Conservation (phyloP, 1,140 invertebrate species). For the Lordiphosa clarofinis region DNA sequence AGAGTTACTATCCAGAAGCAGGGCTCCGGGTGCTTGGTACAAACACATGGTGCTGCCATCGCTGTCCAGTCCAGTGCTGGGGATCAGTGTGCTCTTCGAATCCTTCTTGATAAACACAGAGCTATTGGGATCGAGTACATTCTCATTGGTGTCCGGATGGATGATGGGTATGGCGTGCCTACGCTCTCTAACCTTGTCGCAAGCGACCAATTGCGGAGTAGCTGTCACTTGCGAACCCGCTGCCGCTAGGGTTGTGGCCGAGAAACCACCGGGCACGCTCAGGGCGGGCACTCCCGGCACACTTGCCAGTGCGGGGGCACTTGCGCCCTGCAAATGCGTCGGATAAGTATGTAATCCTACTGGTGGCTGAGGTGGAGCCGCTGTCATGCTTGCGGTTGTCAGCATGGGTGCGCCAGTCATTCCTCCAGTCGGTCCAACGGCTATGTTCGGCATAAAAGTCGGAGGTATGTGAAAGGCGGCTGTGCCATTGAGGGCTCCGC, state of each 20-base stretch:
- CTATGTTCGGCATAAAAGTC: slow-evolving; percentile 23
- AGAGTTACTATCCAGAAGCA: slow-evolving; percentile 29
- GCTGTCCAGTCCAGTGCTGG: slow-evolving; percentile 26
- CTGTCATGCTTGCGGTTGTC: slow-evolving; percentile 19
- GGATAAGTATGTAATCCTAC: slow-evolving; percentile 39
- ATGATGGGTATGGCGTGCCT: slow-evolving; percentile 71
- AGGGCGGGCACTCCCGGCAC: slow-evolving; percentile 27
- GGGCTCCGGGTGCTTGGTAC: slow-evolving; percentile 13
- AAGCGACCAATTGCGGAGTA: slow-evolving; percentile 12
- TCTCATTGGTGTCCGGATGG: slow-evolving; percentile 65
- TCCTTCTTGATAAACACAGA: slow-evolving; percentile 54
- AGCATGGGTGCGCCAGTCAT: slow-evolving; percentile 29
- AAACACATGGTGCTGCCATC: slow-evolving; percentile 35
- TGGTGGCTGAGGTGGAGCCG: slow-evolving; percentile 11
- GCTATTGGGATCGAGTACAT: slow-evolving; percentile 55
- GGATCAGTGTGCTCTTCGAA: slow-evolving; percentile 38
- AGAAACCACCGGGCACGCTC: slow-evolving; percentile 13
- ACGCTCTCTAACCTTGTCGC: slow-evolving; percentile 48
- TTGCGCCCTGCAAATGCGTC: slow-evolving; percentile 41
- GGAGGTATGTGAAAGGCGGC: slow-evolving; percentile 33
- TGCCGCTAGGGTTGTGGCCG: slow-evolving; percentile 22
- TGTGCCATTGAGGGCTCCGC: slow-evolving; percentile 35
- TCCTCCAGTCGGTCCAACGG: slow-evolving; percentile 27
- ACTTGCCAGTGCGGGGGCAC: slow-evolving; percentile 14
- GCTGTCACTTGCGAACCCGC: background rate